phyloP scores from a whole-genome alignment of 1,140 invertebrate species.

The Papilio aristodemus region DNA sequence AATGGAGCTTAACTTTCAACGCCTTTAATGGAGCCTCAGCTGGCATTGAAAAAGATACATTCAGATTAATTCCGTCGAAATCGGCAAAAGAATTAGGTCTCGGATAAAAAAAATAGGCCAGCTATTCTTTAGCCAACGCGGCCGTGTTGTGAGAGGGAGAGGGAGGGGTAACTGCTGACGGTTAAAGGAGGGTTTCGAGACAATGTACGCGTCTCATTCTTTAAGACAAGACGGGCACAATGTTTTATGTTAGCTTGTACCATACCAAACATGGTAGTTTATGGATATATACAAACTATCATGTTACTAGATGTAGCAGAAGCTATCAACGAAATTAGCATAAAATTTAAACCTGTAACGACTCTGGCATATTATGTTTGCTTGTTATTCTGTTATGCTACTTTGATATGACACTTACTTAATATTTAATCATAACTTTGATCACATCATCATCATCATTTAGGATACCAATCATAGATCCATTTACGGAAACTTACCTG shows the following conservation, averaged over 20 bases:
- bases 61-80: conserved; percentile 26
- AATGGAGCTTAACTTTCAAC: conserved; percentile 25
- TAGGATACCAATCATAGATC: background rate
- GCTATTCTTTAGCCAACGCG: conserved; percentile 26
- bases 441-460: too few relatives aligned
- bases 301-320: too few relatives aligned
- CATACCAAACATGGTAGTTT: background rate
- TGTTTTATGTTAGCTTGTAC: background rate
- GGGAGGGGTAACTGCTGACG: conserved; percentile 1
- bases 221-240: background rate
- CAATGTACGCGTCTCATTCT: conserved; percentile 9
- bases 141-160: background rate
- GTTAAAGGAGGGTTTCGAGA: conserved; percentile 16
- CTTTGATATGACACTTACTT: background rate
- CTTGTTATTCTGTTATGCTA: too few relatives aligned
- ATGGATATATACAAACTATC: too few relatives aligned
- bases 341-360: too few relatives aligned
- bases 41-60: conserved; percentile 28
- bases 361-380: too few relatives aligned
- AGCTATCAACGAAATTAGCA: too few relatives aligned
- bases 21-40: conserved; percentile 24
- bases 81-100: conserved; percentile 29
- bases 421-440: background rate
- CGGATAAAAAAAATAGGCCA: conserved; percentile 24
- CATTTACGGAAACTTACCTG: background rate